Percentiles rank a stretch among this genome's conserved stretches.
Evolutionary conservation across 2,888 invertebrate species (phyloP).

Genomic region (Branchellion lobata): DNA sequence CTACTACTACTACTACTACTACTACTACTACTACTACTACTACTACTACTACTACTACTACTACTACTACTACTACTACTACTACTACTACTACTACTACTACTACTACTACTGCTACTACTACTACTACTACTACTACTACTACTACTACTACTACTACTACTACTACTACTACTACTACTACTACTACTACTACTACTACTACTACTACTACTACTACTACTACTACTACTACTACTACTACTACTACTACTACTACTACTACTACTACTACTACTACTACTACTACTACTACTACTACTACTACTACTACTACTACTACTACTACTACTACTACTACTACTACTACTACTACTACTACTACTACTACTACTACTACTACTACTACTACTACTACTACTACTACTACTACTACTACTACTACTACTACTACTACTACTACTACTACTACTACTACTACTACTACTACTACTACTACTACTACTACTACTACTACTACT

Average conservation of each 20-base stretch:
- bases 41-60: conserved; percentile 42
- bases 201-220: not conserved
- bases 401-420: conserved; percentile 39
- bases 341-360: conserved; percentile 43
- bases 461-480: conserved; percentile 34
- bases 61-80: conserved; percentile 39
- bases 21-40: conserved; percentile 43
- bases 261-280: conserved; percentile 10
- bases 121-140: conserved; percentile 30
- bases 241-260: not conserved
- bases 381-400: conserved; percentile 42
- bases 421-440: conserved; percentile 40
- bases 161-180: conserved; percentile 18
- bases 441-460: conserved; percentile 41
- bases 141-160: conserved; percentile 4
- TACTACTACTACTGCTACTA: conserved; percentile 42
- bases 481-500: conserved; percentile 16
- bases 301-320: conserved; percentile 43
- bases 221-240: conserved; percentile 3
- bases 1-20: conserved; percentile 43
- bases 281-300: conserved; percentile 43
- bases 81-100: conserved; percentile 39
- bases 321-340: conserved; percentile 43
- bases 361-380: conserved; percentile 43
- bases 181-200: not conserved